Base-by-base conservation (phyloP, 2,113 vertebrate genomes). In the Henicopernis longicauda region DNA sequence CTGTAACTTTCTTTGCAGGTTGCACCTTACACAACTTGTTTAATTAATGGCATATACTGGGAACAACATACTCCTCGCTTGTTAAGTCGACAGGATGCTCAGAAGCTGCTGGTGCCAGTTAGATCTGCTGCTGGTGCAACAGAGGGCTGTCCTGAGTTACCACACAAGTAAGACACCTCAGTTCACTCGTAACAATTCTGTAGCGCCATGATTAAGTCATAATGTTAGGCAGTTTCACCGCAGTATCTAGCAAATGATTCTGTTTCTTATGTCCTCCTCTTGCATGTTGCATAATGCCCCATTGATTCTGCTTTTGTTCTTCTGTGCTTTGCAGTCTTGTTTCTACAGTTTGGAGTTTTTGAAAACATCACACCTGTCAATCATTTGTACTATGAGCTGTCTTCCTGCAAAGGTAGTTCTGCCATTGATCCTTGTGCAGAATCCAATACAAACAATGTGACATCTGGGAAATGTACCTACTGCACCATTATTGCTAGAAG, bases 31-130 rank as follows among this genome's bases (percentile, higher is more conserved):
- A 99, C 99, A 49, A 99, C 98, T 62, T 99, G 99, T 79, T 98
- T 99, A 93, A 98, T 99, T 93, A 99, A 99, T n/a, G 99, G 99
- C 15, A 99, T 99, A 86, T 99, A 99, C 96, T 99, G 99, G 99
- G 99, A 99, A 32, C 99, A 98, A 61, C 97, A 99, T 34, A 99
- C 98, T 20, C 99, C 99, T 31, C 98, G 99, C 55, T 98, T 99
- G 34, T 97, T 99, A 38, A 98, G 97, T 27, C 98, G 99, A 22
- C 97, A 98, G 31, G 99, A 99, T 44, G 98, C 98, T 58, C 99
- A 99, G 89, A 98, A 97, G 82, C 98, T 99, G 45, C 97, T 99
- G 55, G 96, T 97, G 73, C 98, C 99, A 5, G 52, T 97, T 69
- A 99, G 97, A 70, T 73, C 93, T 76, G 63, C 95, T 3, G 52